Evolutionary conservation across 1,140 invertebrate genomes (phyloP).

Genomic region (Brachionus sp.): DNA sequence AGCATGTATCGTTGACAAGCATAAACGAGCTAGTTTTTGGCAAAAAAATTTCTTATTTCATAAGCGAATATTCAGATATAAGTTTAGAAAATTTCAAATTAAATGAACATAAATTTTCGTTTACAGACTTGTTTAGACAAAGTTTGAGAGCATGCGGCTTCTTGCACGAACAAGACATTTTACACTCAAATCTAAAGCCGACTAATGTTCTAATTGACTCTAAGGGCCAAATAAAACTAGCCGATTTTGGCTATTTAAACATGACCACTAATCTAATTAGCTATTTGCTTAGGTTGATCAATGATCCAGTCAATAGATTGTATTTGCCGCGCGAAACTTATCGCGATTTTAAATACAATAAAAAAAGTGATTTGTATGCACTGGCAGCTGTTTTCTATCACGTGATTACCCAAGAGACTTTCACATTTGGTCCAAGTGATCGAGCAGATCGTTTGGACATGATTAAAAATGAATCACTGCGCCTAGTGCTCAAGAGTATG

Average conservation of each 20-base stretch:
- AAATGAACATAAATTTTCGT: constrained; percentile 2
- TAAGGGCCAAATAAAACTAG: not conserved
- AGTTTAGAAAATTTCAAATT: constrained; percentile 41
- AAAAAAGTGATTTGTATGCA: constrained; percentile 12
- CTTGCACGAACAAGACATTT: not conserved
- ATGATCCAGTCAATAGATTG: not conserved
- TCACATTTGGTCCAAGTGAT: not conserved
- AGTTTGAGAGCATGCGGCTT: not conserved
- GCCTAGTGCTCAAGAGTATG: not conserved
- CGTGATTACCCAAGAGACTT: not conserved
- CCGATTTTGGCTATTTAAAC: not conserved
- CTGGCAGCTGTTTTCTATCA: not conserved
- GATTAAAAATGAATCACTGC: not conserved
- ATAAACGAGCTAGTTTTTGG: not conserved
- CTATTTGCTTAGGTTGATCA: not conserved
- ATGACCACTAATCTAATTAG: not conserved
- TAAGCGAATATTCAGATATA: constrained; percentile 16
- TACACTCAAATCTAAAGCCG: constrained; percentile 21
- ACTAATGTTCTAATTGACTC: not conserved
- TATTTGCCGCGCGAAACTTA: not conserved
- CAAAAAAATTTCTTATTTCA: not conserved
- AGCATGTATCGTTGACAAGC: not conserved
- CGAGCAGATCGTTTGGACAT: too few species aligned
- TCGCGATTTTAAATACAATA: not conserved
- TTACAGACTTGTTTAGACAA: constrained; percentile 17